Conservation (phyloP, 2,888 invertebrate genomes). For the Stenotaenia linearis region DNA sequence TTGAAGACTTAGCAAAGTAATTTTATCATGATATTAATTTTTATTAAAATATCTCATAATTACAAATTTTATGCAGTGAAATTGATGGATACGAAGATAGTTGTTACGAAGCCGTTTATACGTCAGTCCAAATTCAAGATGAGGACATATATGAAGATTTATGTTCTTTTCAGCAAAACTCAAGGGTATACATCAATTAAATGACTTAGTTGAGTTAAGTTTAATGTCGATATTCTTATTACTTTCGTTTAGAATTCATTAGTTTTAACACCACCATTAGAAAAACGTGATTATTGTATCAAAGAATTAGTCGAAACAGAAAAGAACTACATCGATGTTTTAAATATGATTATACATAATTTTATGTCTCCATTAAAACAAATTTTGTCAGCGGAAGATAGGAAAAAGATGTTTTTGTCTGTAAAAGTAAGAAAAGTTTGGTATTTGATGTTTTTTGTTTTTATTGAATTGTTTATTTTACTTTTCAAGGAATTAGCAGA, state of each 20-base stretch:
- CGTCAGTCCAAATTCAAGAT: constrained; percentile 42
- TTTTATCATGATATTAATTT: not conserved
- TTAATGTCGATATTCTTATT: not conserved
- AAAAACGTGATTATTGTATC: constrained; percentile 77
- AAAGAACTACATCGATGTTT: constrained; percentile 89
- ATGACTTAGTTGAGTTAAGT: not conserved
- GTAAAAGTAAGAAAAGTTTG: constrained; percentile 69
- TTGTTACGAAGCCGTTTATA: constrained; percentile 44
- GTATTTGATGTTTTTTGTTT: too few species aligned
- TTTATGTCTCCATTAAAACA: constrained; percentile 70
- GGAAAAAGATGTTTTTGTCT: constrained; percentile 77
- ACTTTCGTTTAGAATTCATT: not conserved
- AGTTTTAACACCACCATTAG: constrained; percentile 48
- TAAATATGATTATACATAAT: constrained; percentile 72
- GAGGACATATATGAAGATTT: constrained; percentile 93
- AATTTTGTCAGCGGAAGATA: constrained; percentile 67
- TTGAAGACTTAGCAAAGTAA: constrained; percentile 46
- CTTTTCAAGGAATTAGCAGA: constrained; percentile 80
- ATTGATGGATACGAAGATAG: constrained; percentile 44
- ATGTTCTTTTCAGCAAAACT: constrained; percentile 55
- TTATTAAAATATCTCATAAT: too few species aligned
- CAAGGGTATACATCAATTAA: not conserved
- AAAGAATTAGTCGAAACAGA: constrained; percentile 92
- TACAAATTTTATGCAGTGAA: too few species aligned
- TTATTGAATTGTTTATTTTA: too few species aligned